These are phyloP conservation scores for Octodon degus DNA, from an alignment of 2,113 vertebrate species.

Conservation along the genomic window DNA sequence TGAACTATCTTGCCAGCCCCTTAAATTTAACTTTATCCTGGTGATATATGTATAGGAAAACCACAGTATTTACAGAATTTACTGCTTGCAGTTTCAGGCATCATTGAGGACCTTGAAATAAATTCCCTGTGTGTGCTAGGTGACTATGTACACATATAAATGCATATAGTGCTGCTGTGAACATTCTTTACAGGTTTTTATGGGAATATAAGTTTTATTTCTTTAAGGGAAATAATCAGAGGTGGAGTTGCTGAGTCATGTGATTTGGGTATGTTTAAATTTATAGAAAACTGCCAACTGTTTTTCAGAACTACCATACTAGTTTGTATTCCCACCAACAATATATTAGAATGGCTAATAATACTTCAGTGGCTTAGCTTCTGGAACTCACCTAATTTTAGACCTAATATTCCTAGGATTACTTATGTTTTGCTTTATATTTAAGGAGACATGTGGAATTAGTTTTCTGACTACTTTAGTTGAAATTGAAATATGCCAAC, in stretches of 20 bases:
- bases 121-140: neutral
- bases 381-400: neutral
- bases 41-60: neutral
- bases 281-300: slow-evolving; percentile 1
- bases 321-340: neutral
- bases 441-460: slow-evolving; percentile 46
- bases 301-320: neutral
- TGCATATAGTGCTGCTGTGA: neutral
- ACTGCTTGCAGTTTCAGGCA: neutral
- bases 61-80: neutral
- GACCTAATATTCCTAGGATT: slow-evolving; percentile 32
- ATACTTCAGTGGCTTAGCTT: slow-evolving; percentile 35
- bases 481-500: slow-evolving; percentile 28
- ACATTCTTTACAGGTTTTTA: slow-evolving; percentile 3
- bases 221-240: neutral
- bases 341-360: neutral
- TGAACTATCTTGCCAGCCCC: no score
- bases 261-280: slow-evolving; percentile 26
- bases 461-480: slow-evolving; percentile 44
- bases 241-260: neutral
- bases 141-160: neutral
- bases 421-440: slow-evolving; percentile 22
- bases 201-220: slow-evolving; percentile 11
- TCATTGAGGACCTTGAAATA: neutral
- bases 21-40: neutral